phyloP scores from a whole-genome alignment of 2,113 vertebrate genomes.

The Laterallus jamaicensis region DNA sequence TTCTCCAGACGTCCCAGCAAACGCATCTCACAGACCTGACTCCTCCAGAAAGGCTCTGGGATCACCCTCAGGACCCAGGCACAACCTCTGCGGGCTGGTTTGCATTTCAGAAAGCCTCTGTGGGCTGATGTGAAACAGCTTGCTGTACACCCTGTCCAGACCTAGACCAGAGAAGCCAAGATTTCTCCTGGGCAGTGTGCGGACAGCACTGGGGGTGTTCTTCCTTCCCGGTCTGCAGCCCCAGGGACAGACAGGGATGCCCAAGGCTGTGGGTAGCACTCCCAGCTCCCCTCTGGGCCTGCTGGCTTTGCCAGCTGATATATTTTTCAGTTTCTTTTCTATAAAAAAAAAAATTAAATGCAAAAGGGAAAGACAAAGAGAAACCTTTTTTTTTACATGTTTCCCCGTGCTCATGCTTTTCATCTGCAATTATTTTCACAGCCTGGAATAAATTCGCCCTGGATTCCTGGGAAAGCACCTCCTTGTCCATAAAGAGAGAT shows the following conservation, averaged over 20 bases:
- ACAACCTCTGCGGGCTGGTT: too few species aligned
- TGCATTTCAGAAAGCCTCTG: too few species aligned
- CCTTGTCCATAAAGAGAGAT: not conserved
- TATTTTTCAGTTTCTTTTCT: not conserved
- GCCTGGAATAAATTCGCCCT: not conserved
- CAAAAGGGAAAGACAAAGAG: not conserved
- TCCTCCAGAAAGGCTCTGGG: not conserved
- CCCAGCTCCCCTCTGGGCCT: not conserved
- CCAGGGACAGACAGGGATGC: not conserved
- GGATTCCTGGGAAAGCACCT: not conserved
- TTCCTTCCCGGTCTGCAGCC: not conserved
- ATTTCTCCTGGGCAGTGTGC: fast-evolving
- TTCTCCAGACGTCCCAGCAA: too few species aligned
- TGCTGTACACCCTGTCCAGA: not conserved
- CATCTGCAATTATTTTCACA: not conserved
- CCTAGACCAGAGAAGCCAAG: not conserved
- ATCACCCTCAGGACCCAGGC: not conserved
- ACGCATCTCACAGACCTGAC: too few species aligned
- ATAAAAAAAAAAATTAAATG: not conserved
- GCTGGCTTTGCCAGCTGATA: not conserved
- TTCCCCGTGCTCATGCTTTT: not conserved
- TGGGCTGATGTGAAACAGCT: not conserved
- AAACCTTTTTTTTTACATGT: not conserved
- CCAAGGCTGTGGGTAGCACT: not conserved
- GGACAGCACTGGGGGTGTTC: too few species aligned